A percentile compares a stretch with the other conserved stretches of the same genome.
Evolutionary conservation across 1,140 invertebrate species (phyloP).

Genomic region (Drosophila serrata): DNA sequence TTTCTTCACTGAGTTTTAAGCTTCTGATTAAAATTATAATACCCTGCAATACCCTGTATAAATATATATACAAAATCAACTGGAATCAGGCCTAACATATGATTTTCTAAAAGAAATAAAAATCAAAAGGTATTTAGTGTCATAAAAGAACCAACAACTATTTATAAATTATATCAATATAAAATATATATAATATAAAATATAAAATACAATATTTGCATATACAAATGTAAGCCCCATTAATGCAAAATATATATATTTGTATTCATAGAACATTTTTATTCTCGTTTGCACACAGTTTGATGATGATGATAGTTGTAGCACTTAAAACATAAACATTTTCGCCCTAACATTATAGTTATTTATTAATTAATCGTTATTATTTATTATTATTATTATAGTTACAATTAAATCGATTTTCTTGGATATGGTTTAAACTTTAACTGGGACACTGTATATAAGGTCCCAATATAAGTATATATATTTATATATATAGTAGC

Average conservation of each 20-base stretch:
- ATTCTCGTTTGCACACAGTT: slow-evolving; percentile 35
- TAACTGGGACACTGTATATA: not conserved
- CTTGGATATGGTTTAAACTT: not conserved
- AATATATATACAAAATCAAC: too few species aligned
- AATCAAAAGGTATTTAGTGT: too few species aligned
- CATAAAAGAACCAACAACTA: too few species aligned
- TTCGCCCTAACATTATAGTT: slow-evolving; percentile 28
- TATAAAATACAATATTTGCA: not conserved
- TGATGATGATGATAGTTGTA: slow-evolving; percentile 16
- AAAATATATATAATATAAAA: not conserved
- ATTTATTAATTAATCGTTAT: slow-evolving; percentile 33
- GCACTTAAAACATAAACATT: slow-evolving; percentile 42
- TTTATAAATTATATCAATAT: too few species aligned
- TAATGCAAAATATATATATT: not conserved
- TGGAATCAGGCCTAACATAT: too few species aligned
- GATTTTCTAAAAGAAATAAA: too few species aligned
- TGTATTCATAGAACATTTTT: slow-evolving; percentile 38
- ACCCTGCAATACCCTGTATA: too few species aligned
- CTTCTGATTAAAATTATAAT: too few species aligned
- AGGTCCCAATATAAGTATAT: not conserved
- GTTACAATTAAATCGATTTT: slow-evolving; percentile 36
- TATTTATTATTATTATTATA: slow-evolving; percentile 23
- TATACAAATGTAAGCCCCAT: not conserved
- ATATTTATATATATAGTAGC: slow-evolving; percentile 49
- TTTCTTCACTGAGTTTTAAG: too few species aligned